Percentiles rank a stretch among this genome's conserved stretches.
Evolutionary conservation across 2,888 invertebrate genomes (phyloP).

Genomic region (Drosophila ustulata): DNA sequence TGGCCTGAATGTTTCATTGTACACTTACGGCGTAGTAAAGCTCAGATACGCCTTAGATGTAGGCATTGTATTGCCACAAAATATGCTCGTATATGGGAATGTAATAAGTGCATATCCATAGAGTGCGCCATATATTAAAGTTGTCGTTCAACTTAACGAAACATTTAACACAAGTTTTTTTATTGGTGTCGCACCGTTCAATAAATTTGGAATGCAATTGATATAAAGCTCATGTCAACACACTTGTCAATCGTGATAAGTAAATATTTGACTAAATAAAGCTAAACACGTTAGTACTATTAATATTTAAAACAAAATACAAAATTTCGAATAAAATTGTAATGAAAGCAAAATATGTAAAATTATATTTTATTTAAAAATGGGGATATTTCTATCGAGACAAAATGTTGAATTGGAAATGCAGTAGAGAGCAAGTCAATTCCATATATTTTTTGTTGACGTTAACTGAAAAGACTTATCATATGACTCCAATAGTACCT

Average conservation of each 20-base stretch:
- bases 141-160: conserved; percentile 28
- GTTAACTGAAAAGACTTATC: too few species aligned
- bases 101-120: conserved; percentile 11
- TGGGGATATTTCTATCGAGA: too few species aligned
- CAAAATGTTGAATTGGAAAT: too few species aligned
- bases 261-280: background rate
- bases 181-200: conserved; percentile 8
- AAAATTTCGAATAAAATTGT: too few species aligned
- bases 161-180: conserved; percentile 19
- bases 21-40: conserved; percentile 37
- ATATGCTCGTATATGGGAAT: background rate
- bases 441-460: too few species aligned
- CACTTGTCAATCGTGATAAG: background rate
- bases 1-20: conserved; percentile 52
- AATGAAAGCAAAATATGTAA: too few species aligned
- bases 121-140: conserved; percentile 37
- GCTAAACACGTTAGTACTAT: background rate
- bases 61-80: background rate
- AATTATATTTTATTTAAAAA: too few species aligned
- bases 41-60: background rate
- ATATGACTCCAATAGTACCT: too few species aligned
- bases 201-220: conserved; percentile 5
- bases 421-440: too few species aligned
- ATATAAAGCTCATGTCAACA: background rate
- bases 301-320: too few species aligned